Percentiles rank a stretch among this genome's conserved stretches.
These are phyloP conservation scores for Nephila pilipes DNA, from an alignment of 1,140 invertebrate genomes.

Conservation along the genomic window DNA sequence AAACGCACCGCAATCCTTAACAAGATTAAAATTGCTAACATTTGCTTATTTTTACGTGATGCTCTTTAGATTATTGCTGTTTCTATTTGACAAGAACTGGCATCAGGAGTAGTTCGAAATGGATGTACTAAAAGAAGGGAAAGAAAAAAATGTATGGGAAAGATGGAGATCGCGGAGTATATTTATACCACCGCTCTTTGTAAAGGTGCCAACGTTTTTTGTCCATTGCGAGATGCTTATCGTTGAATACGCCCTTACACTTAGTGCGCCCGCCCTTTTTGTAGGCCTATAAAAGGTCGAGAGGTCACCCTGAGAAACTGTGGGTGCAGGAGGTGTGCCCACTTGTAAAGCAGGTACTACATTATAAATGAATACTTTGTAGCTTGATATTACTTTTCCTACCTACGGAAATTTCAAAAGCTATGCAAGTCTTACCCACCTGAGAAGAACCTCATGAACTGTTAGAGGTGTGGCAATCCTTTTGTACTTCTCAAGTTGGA, in stretches of 20 bases:
- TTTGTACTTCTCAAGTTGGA: background rate
- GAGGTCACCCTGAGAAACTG: constrained; percentile 50
- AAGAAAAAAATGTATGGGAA: constrained; percentile 13
- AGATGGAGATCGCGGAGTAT: constrained; percentile 11
- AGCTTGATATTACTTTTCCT: constrained; percentile 27
- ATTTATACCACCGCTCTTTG: constrained; percentile 60
- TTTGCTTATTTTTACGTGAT: constrained; percentile 38
- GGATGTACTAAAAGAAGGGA: constrained; percentile 2
- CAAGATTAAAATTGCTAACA: constrained; percentile 57
- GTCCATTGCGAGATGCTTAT: constrained; percentile 36
- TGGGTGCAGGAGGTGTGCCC: constrained; percentile 67
- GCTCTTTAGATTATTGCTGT: constrained; percentile 33
- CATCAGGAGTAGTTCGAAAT: constrained; percentile 1
- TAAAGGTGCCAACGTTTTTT: constrained; percentile 62
- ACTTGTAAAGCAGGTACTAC: constrained; percentile 27
- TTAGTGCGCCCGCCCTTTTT: constrained; percentile 25
- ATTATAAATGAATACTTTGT: constrained; percentile 29
- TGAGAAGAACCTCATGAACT: background rate
- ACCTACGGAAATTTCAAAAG: constrained; percentile 16
- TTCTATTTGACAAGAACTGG: constrained; percentile 48
- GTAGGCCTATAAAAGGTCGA: constrained; percentile 40
- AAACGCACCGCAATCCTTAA: constrained; percentile 44
- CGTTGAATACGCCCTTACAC: constrained; percentile 58
- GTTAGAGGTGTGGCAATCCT: background rate
- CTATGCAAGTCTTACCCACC: background rate